These are phyloP conservation scores for Bombus sibiricus DNA, from an alignment of 1,140 invertebrate genomes.

Conservation along the genomic window DNA sequence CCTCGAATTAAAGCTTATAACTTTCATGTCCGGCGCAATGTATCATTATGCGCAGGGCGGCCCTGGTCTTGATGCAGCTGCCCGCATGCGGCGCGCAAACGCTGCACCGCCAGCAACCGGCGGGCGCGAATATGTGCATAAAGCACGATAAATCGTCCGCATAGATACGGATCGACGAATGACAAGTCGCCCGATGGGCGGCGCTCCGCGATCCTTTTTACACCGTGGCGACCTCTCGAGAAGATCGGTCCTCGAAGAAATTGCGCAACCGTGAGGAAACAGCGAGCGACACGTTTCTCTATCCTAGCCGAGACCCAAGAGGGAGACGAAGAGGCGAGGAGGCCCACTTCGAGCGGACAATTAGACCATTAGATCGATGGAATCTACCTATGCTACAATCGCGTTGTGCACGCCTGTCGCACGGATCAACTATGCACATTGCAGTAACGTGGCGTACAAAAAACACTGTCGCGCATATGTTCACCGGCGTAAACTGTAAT, in stretches of 20 bases:
- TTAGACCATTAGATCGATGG: background rate
- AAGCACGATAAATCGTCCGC: slow-evolving; percentile 62
- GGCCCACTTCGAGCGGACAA: background rate
- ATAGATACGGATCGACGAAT: slow-evolving; percentile 54
- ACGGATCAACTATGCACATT: background rate
- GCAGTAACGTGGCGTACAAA: background rate
- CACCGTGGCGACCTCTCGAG: slow-evolving; percentile 5
- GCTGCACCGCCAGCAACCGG: background rate
- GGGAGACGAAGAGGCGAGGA: background rate
- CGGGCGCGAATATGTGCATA: slow-evolving; percentile 60
- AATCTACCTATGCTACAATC: background rate
- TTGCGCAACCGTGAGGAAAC: background rate
- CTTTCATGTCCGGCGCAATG: slow-evolving; percentile 71
- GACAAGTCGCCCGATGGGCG: slow-evolving; percentile 53
- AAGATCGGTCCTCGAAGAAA: slow-evolving; percentile 1
- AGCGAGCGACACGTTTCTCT: background rate
- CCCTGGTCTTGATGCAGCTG: slow-evolving; percentile 58
- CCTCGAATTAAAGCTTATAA: slow-evolving; percentile 73
- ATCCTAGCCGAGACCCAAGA: background rate
- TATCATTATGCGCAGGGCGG: slow-evolving; percentile 68
- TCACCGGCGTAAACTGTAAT: background rate
- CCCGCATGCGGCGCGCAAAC: slow-evolving; percentile 32
- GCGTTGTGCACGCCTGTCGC: background rate
- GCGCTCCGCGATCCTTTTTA: slow-evolving; percentile 36
- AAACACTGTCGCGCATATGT: background rate